Conservation (phyloP, 2,113 vertebrate species). For the Aspidoscelis tigris region DNA sequence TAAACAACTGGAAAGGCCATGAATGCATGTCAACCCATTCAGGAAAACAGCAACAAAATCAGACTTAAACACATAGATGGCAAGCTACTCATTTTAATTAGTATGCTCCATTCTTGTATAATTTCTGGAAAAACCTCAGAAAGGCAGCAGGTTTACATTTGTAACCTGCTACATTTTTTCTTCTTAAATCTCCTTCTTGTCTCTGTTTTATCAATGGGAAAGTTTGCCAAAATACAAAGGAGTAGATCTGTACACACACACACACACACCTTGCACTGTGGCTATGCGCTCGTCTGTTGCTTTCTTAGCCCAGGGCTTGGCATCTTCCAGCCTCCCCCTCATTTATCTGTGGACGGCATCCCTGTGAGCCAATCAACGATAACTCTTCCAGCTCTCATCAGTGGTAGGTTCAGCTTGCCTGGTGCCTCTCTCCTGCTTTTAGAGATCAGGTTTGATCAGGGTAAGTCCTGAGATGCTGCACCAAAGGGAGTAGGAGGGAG, state of each 20-base stretch:
- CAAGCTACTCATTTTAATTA: too few relatives aligned
- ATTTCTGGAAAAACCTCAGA: neutral
- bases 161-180: neutral
- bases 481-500: neutral
- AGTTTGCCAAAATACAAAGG: neutral
- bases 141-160: neutral
- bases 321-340: neutral
- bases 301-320: neutral
- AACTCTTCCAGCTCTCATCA: neutral
- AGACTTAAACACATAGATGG: too few relatives aligned
- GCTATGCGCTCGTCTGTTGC: neutral
- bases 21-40: neutral
- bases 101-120: neutral
- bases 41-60: neutral
- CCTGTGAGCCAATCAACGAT: constrained; percentile 8
- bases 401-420: neutral
- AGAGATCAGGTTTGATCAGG: neutral
- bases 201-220: too few relatives aligned
- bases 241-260: neutral
- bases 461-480: neutral
- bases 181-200: too few relatives aligned
- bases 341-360: neutral
- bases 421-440: neutral
- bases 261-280: neutral
- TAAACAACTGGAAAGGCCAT: neutral